phyloP scores from a whole-genome alignment of 2,888 invertebrate genomes.

The Zygothrica quintamaculata region DNA sequence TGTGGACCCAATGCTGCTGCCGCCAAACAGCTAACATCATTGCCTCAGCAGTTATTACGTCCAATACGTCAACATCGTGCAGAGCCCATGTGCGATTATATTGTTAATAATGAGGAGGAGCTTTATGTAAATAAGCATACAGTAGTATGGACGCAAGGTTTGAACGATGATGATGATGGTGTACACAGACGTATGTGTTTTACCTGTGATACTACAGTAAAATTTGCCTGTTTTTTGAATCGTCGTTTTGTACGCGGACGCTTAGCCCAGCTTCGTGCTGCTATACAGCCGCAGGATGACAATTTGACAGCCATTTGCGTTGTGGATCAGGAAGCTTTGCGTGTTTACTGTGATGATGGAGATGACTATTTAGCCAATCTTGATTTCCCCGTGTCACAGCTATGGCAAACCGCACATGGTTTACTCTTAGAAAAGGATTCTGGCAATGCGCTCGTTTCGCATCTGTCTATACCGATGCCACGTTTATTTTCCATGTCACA shows the following conservation, averaged over 20 bases:
- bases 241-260: slow-evolving; percentile 85
- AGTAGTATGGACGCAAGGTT: slow-evolving; percentile 89
- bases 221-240: slow-evolving; percentile 91
- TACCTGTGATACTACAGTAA: slow-evolving; percentile 92
- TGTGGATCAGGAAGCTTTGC: slow-evolving; percentile 89
- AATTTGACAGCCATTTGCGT: slow-evolving; percentile 81
- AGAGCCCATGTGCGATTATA: slow-evolving; percentile 81
- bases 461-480: slow-evolving; percentile 87
- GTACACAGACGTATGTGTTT: slow-evolving; percentile 86
- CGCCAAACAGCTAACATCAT: slow-evolving; percentile 52
- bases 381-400: slow-evolving; percentile 91
- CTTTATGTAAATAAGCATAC: slow-evolving; percentile 93
- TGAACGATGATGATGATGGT: slow-evolving; percentile 61
- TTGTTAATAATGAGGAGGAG: slow-evolving; percentile 90
- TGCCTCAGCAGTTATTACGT: slow-evolving; percentile 50
- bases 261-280: slow-evolving; percentile 53
- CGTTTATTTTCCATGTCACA: slow-evolving; percentile 94
- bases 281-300: slow-evolving; percentile 53
- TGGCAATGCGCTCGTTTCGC: slow-evolving; percentile 79
- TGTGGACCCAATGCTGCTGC: slow-evolving; percentile 61
- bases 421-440: slow-evolving; percentile 91
- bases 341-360: slow-evolving; percentile 91
- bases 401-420: slow-evolving; percentile 94
- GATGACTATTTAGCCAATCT: slow-evolving; percentile 93
- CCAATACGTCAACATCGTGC: slow-evolving; percentile 41